Evolutionary conservation across 2,888 invertebrate species (phyloP).

Genomic region (Leuctra nigra): DNA sequence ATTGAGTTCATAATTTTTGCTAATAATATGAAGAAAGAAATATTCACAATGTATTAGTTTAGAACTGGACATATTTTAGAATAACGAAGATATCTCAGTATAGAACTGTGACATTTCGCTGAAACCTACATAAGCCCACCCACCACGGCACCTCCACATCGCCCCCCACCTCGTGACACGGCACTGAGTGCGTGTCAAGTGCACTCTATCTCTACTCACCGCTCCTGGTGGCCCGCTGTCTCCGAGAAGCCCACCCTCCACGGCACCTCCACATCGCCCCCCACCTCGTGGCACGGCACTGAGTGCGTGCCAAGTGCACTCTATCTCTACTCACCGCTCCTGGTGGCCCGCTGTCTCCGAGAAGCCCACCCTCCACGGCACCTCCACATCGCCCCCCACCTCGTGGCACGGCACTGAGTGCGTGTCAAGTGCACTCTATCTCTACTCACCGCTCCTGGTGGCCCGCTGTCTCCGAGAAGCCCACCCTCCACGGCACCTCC

Average conservation of each 20-base stretch:
- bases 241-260: constrained; percentile 83
- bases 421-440: too few species aligned
- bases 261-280: constrained; percentile 54
- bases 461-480: constrained; percentile 80
- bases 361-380: constrained; percentile 76
- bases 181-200: too few species aligned
- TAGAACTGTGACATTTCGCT: too few species aligned
- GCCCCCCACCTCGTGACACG: constrained; percentile 45
- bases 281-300: constrained; percentile 44
- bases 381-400: constrained; percentile 50
- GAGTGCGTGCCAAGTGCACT: too few species aligned
- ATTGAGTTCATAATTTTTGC: too few species aligned
- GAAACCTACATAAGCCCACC: too few species aligned
- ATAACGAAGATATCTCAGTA: too few species aligned
- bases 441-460: constrained; percentile 52
- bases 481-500: constrained; percentile 69
- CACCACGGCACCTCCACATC: constrained; percentile 67
- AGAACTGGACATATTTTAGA: too few species aligned
- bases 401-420: constrained; percentile 50
- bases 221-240: constrained; percentile 66
- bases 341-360: constrained; percentile 74
- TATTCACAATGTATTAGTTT: too few species aligned
- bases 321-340: constrained; percentile 50
- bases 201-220: too few species aligned
- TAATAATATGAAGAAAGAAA: too few species aligned